These are phyloP conservation scores for Cygnus atratus DNA, from an alignment of 2,113 vertebrate genomes.

Conservation along the genomic window DNA sequence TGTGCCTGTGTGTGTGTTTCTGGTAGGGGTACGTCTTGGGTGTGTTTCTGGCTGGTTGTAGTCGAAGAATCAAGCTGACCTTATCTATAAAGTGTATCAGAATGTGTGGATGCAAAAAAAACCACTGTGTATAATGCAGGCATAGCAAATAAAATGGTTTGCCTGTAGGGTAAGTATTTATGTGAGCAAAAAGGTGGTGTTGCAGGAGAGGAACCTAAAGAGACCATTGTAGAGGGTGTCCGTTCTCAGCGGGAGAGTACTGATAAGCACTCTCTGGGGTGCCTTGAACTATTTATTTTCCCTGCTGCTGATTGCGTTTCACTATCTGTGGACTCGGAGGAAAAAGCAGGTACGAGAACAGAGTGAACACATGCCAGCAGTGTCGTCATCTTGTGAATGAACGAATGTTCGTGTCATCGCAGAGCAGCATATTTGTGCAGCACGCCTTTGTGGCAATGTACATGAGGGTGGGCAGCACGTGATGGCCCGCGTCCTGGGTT, in stretches of 20 bases:
- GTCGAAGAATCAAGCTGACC: background rate
- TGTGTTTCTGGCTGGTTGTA: background rate
- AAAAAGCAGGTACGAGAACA: background rate
- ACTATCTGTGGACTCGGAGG: background rate
- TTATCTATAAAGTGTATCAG: background rate
- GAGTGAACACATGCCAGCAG: background rate
- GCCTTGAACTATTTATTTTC: background rate
- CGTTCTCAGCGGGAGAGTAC: background rate
- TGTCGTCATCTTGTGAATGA: rapidly evolving
- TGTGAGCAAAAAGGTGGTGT: background rate
- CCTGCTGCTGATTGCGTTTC: rapidly evolving
- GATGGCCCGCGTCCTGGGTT: background rate
- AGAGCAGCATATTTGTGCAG: background rate
- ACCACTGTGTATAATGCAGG: background rate
- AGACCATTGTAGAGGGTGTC: background rate
- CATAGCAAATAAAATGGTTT: background rate
- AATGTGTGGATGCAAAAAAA: background rate
- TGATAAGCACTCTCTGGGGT: background rate
- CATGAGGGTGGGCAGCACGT: background rate
- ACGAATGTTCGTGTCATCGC: background rate
- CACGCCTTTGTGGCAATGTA: background rate
- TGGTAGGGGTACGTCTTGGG: background rate
- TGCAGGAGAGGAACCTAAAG: background rate
- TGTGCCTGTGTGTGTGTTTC: rapidly evolving
- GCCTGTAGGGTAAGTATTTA: background rate